Percentiles rank a stretch among this genome's conserved stretches.
phyloP scores from a whole-genome alignment of 2,888 invertebrate species.

The Lasioglossum pauxillum region DNA sequence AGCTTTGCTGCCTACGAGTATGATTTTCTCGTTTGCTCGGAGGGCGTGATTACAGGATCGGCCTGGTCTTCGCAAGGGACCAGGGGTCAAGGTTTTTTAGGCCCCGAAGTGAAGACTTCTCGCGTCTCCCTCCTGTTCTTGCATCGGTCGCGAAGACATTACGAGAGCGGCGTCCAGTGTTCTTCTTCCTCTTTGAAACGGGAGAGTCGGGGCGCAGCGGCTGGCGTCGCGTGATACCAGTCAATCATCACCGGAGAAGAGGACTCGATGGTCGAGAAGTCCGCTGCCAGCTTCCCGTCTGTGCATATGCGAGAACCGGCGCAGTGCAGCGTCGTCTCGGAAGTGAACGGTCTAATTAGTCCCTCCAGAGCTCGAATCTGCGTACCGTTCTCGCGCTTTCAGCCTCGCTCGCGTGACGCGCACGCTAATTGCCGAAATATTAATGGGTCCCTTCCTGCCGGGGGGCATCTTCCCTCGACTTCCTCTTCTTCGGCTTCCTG shows the following conservation, averaged over 20 bases:
- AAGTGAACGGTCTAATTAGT: constrained; percentile 74
- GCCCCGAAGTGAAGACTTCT: not conserved
- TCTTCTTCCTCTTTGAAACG: not conserved
- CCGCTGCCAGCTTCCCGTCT: constrained; percentile 38
- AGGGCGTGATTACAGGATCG: not conserved
- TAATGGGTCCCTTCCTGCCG: constrained; percentile 58
- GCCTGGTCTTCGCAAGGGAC: not conserved
- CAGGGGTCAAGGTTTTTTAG: not conserved
- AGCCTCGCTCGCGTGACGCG: constrained; percentile 66
- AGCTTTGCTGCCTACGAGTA: not conserved
- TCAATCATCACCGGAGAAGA: constrained; percentile 77
- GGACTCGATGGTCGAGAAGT: constrained; percentile 71
- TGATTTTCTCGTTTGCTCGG: constrained; percentile 12
- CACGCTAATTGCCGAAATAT: constrained; percentile 73
- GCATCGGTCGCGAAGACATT: not conserved
- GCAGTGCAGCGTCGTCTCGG: constrained; percentile 63
- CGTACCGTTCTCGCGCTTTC: constrained; percentile 39
- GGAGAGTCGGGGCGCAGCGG: constrained; percentile 28
- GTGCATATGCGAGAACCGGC: constrained; percentile 31
- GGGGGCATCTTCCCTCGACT: constrained; percentile 22
- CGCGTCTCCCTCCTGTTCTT: not conserved
- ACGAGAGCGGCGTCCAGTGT: constrained; percentile 7
- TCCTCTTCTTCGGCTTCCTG: not conserved
- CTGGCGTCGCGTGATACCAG: constrained; percentile 78
- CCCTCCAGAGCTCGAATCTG: constrained; percentile 38